Conservation (phyloP, 1,140 invertebrate genomes). For the Melipona quadrifasciata region DNA sequence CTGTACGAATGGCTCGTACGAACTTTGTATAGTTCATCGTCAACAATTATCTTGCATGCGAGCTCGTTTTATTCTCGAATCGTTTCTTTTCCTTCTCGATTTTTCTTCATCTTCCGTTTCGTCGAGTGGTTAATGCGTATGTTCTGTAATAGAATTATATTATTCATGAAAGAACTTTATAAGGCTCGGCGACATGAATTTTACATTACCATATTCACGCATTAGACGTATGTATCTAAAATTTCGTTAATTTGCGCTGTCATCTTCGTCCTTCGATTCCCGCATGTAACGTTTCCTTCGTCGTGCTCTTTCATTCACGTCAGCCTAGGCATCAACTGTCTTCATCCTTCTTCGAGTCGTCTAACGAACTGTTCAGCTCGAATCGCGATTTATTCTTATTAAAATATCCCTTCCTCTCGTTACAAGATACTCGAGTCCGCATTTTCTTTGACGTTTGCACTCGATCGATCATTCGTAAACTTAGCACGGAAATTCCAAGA, state of each 20-base stretch:
- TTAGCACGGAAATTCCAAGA: slow-evolving; percentile 7
- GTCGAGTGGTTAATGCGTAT: slow-evolving; percentile 22
- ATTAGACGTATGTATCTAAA: slow-evolving; percentile 35
- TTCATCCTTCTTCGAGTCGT: neutral
- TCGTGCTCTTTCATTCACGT: neutral
- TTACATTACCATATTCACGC: slow-evolving; percentile 34
- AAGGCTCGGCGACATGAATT: slow-evolving; percentile 28
- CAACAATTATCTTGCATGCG: neutral
- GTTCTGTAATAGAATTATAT: slow-evolving; percentile 35
- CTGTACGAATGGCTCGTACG: neutral
- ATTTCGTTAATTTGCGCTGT: slow-evolving; percentile 5
- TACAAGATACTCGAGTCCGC: neutral
- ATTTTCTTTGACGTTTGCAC: neutral
- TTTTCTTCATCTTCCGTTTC: neutral
- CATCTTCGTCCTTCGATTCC: neutral
- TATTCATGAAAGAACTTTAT: slow-evolving; percentile 38
- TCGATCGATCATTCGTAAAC: slow-evolving; percentile 11
- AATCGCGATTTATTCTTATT: neutral
- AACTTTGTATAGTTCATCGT: neutral
- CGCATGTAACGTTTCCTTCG: neutral
- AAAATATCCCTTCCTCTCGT: neutral
- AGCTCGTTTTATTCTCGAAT: neutral
- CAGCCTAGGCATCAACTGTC: neutral
- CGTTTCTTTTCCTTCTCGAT: too few species aligned
- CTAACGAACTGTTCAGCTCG: neutral